Base-by-base conservation (phyloP, 64 coral and sea anemone genomes). In the Montipora efflorescens region DNA sequence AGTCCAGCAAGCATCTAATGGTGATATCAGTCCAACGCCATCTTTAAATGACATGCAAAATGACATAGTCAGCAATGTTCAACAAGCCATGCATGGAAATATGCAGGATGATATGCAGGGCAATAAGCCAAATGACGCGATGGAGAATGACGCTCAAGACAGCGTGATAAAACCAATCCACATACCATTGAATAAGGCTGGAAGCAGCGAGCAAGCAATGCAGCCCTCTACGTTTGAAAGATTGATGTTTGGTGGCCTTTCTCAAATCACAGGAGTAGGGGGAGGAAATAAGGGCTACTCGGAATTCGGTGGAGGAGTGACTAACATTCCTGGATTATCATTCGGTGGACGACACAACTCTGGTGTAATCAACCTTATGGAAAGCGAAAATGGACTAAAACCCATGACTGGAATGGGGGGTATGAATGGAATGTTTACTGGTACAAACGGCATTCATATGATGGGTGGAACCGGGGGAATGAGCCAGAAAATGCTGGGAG, bases 321-420 rank as follows among this genome's bases (percentile, higher is more conserved):
- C 45, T 23, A 71, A 86, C 82, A 28, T 86, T 50, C 82, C 82
- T 49, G 82, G 82, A 21, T 71, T 86, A 11, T 71, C 82, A 52
- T 71, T 71, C 45, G 82, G 82, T 73, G 82, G 66, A 71, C 4
- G 8, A 69, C 67, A 72, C 10, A 50, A 47, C 46, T 49, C 45
- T 51, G 82, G 82, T 48, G 82, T 86, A 15, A 86, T 86, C 19
- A 86, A 86, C 82, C 82, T 86, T 71, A 86, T 86, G 82, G 82
- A 86, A 22, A 86, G 82, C 11, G 82, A 72, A 74, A 77, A 83
- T 23, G 81, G 53, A 45, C 58, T 77, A 21, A 79, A 90, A 18
- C 59, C 74, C 57, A 91, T 92, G 80, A 83, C 10, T 23, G 81
- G 70, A 77, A 85, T 85, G 86, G 72, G 21, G 36, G 48, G 46